A percentile compares a stretch with the other conserved stretches of the same genome.
phyloP scores from a whole-genome alignment of 2,888 invertebrate genomes.

The Sinopyrophorus schimmeli region DNA sequence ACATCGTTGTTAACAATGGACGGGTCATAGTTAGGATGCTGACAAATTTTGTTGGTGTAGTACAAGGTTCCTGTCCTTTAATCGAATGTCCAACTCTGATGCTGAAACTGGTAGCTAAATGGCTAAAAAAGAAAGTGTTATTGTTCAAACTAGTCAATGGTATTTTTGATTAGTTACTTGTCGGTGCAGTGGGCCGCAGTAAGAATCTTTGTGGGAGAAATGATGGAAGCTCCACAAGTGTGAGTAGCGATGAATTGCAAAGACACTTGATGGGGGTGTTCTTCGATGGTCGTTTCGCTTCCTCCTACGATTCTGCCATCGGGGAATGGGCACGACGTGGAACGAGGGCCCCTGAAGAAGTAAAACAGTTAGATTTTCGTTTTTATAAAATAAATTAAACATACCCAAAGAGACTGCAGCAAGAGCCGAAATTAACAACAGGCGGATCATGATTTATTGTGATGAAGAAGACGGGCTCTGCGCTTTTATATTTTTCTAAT shows the following conservation, averaged over 20 bases:
- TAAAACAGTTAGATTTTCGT: no score
- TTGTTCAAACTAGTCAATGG: neutral
- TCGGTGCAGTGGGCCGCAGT: conserved; percentile 59
- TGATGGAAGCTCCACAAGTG: conserved; percentile 60
- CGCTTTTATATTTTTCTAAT: no score
- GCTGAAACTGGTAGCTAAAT: no score
- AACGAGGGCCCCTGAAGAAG: no score
- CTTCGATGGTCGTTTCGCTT: conserved; percentile 56
- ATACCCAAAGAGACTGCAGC: no score
- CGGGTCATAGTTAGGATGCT: conserved; percentile 1
- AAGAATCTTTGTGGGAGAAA: conserved; percentile 57
- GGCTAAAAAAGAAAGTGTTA: neutral
- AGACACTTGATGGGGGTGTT: conserved; percentile 62
- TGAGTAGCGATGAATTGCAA: conserved; percentile 56
- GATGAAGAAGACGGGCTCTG: no score
- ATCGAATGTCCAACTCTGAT: neutral
- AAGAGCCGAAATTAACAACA: no score
- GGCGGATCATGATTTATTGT: no score
- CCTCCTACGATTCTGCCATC: conserved; percentile 56
- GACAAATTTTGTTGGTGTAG: neutral
- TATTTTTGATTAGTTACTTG: conserved; percentile 33
- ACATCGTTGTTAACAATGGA: neutral
- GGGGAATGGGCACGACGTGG: no score
- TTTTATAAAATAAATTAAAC: no score
- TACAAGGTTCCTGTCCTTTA: no score